These are phyloP conservation scores for Napeogenes sylphis DNA, from an alignment of 2,888 invertebrate genomes.

Conservation along the genomic window DNA sequence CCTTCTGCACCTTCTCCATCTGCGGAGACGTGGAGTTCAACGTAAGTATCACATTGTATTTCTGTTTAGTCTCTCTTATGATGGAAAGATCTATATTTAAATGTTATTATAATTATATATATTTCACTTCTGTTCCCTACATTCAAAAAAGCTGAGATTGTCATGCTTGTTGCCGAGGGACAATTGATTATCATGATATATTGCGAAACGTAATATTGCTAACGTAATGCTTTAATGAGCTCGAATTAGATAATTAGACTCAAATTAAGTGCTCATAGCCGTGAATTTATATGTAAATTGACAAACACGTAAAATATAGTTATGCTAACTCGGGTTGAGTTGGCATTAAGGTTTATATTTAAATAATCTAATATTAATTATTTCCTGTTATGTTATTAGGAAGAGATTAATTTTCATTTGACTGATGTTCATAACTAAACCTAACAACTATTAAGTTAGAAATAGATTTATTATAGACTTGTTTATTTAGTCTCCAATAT, in stretches of 20 bases:
- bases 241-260: neutral
- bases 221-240: neutral
- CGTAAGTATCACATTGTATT: constrained; percentile 64
- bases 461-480: neutral
- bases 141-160: no score
- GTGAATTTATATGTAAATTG: no score
- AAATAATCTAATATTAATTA: neutral
- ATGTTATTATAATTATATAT: no score
- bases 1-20: constrained; percentile 85
- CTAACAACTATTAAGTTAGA: neutral
- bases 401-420: neutral
- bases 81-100: no score
- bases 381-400: neutral
- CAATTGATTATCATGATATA: no score
- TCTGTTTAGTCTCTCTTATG: neutral
- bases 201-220: neutral
- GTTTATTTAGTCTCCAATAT: constrained; percentile 1
- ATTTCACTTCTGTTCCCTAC: no score
- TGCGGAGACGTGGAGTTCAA: constrained; percentile 92
- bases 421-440: neutral
- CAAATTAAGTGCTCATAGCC: neutral
- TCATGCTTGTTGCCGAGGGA: no score
- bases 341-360: no score
- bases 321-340: no score
- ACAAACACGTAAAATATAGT: no score